Evolutionary conservation across 2,113 vertebrate genomes (phyloP).

Genomic region (Ovibos moschatus): DNA sequence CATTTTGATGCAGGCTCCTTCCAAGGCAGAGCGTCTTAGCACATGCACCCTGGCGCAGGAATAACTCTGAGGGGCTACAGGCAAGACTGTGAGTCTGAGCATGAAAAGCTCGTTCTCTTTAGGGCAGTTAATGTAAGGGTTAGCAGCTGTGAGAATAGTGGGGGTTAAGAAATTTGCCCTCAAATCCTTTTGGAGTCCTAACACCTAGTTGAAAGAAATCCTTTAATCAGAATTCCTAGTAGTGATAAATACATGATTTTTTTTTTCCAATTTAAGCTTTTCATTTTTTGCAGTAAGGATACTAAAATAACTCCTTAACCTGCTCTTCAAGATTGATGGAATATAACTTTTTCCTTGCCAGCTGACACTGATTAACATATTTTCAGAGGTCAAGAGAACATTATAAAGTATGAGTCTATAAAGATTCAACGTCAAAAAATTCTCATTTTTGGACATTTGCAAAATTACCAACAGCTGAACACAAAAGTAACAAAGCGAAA

Average conservation of each 20-base stretch:
- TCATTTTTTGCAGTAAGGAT: not conserved
- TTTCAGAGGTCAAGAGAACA: not conserved
- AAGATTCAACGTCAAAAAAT: not conserved
- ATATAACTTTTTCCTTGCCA: not conserved
- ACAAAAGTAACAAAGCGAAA: not conserved
- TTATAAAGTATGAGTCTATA: not conserved
- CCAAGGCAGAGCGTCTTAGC: rapidly evolving
- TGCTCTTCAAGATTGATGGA: not conserved
- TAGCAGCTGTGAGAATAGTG: not conserved
- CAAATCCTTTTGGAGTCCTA: not conserved
- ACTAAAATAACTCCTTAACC: not conserved
- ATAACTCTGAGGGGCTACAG: too few species aligned
- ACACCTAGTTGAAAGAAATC: not conserved
- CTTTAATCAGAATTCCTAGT: not conserved
- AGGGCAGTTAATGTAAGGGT: not conserved
- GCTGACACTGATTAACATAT: not conserved
- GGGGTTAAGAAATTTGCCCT: not conserved
- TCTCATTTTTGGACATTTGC: not conserved
- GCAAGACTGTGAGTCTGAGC: rapidly evolving
- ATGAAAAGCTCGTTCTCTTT: not conserved
- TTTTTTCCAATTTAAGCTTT: not conserved
- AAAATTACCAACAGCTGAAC: constrained; percentile 11
- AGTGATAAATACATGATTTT: not conserved
- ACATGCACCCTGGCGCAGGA: rapidly evolving
- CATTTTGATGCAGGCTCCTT: not conserved